Base-by-base conservation (phyloP, 1,140 invertebrate genomes). In the Saccostrea echinata region DNA sequence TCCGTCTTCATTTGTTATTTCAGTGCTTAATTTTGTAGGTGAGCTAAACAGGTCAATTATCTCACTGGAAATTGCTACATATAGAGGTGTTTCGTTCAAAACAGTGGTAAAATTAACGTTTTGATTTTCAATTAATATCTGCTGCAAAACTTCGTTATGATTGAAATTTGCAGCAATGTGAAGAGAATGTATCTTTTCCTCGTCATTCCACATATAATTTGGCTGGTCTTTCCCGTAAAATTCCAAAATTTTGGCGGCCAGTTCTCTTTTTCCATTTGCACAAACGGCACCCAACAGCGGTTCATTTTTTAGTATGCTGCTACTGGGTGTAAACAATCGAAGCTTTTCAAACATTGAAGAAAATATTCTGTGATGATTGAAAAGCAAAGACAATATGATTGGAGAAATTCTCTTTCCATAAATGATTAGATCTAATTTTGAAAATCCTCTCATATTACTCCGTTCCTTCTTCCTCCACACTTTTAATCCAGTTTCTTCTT, bases 331-430 rank as follows among this genome's bases (percentile, higher is more conserved):
- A 76, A 30, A 12, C 4, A 13, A 27, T 18, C 12, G 24, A 24
- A 76, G 68, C 27, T 76, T 76, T 30, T 76, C 27, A 76, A 76
- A 76, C 68, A 76, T 76, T 13, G 68, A 27, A 30, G 30, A 76
- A 76, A 76, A 76, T 18, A 76, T 33, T 76, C 30, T 76, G 30
- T 76, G 11, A 33, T 76, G 68, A 18, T 27, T 30, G 16, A 76
- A 76, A 33, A 76, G 24, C 16, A 76, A 4, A 30, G 68, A 27
- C 68, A 76, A 30, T 33, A 76, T 27, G 3, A 76, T 76, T 27
- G 68, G 68, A 16, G 68, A 76, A 4, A 76, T 30, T 76, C 13
- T 76, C 1, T 76, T 27, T 30, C 68, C 27, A 27, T 30, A 33
- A 16, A 16, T 76, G 24, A 76, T 18, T 3, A 76, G 27, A 30